Conservation (phyloP, 2,888 invertebrate species). For the Phrixothrix hirtus region DNA sequence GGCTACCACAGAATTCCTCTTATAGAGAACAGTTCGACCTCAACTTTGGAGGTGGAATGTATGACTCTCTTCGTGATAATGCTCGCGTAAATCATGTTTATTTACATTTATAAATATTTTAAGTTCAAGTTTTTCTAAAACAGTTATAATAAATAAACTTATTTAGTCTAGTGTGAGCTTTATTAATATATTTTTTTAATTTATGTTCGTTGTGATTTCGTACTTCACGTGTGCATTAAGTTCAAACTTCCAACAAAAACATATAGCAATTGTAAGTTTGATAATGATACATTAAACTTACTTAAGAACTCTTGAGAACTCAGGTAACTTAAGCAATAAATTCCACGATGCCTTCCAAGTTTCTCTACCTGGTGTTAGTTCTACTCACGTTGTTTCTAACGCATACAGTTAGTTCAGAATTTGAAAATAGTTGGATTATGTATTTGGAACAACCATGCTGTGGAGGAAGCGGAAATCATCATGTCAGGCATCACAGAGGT, state of each 20-base stretch:
- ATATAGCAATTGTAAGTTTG: too few species aligned
- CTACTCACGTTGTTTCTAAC: conserved; percentile 22
- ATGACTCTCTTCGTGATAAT: not conserved
- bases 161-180: not conserved
- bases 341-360: conserved; percentile 15
- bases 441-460: conserved; percentile 70
- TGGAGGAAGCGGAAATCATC: conserved; percentile 61
- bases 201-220: not conserved
- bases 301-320: not conserved
- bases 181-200: not conserved
- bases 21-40: not conserved
- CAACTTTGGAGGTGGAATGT: not conserved
- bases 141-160: not conserved
- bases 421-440: conserved; percentile 68
- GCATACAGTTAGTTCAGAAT: conserved; percentile 52
- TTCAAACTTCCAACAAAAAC: too few species aligned
- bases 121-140: not conserved
- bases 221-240: not conserved
- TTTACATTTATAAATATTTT: not conserved
- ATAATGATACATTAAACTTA: not conserved
- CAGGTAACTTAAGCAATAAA: conserved; percentile 5
- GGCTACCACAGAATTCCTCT: not conserved
- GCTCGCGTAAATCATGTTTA: not conserved
- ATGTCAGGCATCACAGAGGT: conserved; percentile 69
- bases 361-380: conserved; percentile 18